Base-by-base conservation (phyloP, 2,888 invertebrate species). In the Bembecia ichneumoniformis region DNA sequence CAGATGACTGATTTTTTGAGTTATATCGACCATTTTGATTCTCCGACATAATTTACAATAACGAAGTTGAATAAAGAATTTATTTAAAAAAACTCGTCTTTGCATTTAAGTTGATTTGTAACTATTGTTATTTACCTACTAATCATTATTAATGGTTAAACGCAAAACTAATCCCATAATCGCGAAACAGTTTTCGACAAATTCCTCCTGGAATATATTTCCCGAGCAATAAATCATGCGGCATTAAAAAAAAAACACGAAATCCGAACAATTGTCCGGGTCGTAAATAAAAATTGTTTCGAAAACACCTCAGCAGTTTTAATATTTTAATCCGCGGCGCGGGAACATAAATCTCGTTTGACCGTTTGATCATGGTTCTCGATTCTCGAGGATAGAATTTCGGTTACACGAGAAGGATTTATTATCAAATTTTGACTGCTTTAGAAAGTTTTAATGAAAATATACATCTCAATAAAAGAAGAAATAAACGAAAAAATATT, bases 271-370 rank as follows among this genome's bases (percentile, higher is more conserved):
- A 77, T 77, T 74, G 73, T 73, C 71, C 67, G 51, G 58, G 66
- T 67, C 65, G 71, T 80, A 81, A 81, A 81, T 81, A 77, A 78
- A 77, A 78, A 74, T 71, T 69, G 71, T 69, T 66, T 64, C 64
- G 63, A 65, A 66, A 77, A 76, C 78, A 79, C 77, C 78, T 81
- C 80, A 79, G 78, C 80, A 77, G 71, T 79, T 79, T 80, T 80
- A 76, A 80, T 78, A 79, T 77, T 80, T 80, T 80, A 77, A 79
- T 79, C 76, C 74, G 57, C 64, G 64, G 51, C 58, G 62, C 62
- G 65, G 58, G 64, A 66, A 62, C 72, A 74, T 80, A 79, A 78
- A 80, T 79, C 74, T 68, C 58, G 70, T 80, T 78, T 71, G 76
- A 68, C 71, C 71, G 68, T 66, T 72, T 69, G 71, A 71, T 65